phyloP scores from a whole-genome alignment of 2,888 invertebrate species.

The Melitaea athalia region DNA sequence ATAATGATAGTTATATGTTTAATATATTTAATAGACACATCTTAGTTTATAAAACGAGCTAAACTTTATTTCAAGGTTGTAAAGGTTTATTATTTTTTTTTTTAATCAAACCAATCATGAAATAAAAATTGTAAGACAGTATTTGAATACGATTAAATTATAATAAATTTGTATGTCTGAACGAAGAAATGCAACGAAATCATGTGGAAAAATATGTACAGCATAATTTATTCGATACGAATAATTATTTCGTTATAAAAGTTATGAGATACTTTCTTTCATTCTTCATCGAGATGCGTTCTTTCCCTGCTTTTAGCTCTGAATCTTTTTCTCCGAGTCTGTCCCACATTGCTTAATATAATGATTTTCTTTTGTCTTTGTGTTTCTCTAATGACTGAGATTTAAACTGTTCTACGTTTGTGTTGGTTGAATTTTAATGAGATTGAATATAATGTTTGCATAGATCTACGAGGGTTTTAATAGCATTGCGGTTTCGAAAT shows the following conservation, averaged over 20 bases:
- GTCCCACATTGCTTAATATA: slow-evolving; percentile 62
- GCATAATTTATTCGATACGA: no score
- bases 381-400: slow-evolving; percentile 40
- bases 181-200: no score
- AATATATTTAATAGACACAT: no score
- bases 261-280: slow-evolving; percentile 47
- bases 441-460: slow-evolving; percentile 20
- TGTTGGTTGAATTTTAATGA: slow-evolving; percentile 27
- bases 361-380: slow-evolving; percentile 49
- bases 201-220: no score
- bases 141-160: no score
- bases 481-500: slow-evolving; percentile 5
- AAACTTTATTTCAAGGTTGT: no score
- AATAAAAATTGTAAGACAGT: no score
- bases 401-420: slow-evolving; percentile 37
- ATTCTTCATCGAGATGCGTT: slow-evolving; percentile 62
- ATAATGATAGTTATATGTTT: no score
- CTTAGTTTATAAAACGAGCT: no score
- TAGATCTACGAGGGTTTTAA: background rate
- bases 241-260: background rate
- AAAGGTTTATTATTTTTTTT: no score
- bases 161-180: no score
- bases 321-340: slow-evolving; percentile 53
- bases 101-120: no score
- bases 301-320: slow-evolving; percentile 56